Evolutionary conservation across 2,888 invertebrate genomes (phyloP).

Genomic region (Eupithecia pulchellata): DNA sequence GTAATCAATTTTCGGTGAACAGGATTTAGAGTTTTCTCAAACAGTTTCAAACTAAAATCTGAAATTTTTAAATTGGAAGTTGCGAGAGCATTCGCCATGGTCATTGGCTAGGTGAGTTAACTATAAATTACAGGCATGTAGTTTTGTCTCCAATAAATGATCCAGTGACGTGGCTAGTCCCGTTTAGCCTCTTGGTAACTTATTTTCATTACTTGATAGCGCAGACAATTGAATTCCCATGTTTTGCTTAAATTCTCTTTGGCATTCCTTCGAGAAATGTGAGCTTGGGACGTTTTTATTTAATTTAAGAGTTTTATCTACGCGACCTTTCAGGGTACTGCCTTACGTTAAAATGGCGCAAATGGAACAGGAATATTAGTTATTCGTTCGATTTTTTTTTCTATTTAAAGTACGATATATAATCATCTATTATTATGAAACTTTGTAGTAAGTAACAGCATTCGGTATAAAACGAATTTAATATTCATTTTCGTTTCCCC

Average conservation of each 20-base stretch:
- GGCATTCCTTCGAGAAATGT: conserved; percentile 22
- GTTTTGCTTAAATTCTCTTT: conserved; percentile 28
- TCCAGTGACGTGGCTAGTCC: not conserved
- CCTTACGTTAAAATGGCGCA: not conserved
- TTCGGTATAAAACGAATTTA: too few species aligned
- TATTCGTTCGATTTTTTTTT: not conserved
- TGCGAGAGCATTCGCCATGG: not conserved
- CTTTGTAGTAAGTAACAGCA: not conserved
- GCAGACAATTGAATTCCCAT: conserved; percentile 33
- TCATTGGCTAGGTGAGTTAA: not conserved
- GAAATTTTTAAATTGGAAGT: not conserved
- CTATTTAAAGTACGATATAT: not conserved
- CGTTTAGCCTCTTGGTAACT: not conserved
- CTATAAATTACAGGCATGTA: not conserved
- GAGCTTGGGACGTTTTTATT: conserved; percentile 21
- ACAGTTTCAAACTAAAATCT: not conserved
- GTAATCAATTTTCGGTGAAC: too few species aligned
- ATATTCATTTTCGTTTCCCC: too few species aligned
- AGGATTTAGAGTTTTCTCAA: not conserved
- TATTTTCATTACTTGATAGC: conserved; percentile 3
- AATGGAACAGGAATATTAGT: not conserved
- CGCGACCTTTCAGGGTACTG: conserved; percentile 9
- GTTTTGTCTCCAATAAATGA: not conserved
- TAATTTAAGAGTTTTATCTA: conserved; percentile 19
- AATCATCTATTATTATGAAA: not conserved